These are phyloP conservation scores for Abrostola tripartita DNA, from an alignment of 2,888 invertebrate species.

Conservation along the genomic window DNA sequence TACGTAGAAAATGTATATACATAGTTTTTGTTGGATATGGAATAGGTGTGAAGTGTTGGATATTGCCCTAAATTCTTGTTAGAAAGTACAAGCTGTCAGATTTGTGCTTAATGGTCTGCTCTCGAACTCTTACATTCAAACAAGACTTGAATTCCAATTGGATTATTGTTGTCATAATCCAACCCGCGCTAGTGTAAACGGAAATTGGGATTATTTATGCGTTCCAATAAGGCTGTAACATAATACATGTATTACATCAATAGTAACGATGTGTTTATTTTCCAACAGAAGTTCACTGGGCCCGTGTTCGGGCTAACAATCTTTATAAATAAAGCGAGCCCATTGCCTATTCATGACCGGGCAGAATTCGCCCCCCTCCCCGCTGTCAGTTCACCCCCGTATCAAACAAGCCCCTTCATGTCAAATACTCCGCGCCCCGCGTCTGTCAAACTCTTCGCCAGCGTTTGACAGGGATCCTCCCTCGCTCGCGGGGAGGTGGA, in stretches of 20 bases:
- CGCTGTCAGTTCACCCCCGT: slow-evolving; percentile 82
- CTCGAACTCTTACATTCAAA: slow-evolving; percentile 27
- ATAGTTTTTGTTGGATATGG: background rate
- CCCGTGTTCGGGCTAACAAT: slow-evolving; percentile 81
- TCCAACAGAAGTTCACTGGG: slow-evolving; percentile 80
- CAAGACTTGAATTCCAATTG: slow-evolving; percentile 42
- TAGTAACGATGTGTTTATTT: slow-evolving; percentile 79
- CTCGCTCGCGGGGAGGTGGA: slow-evolving; percentile 83
- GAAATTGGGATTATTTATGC: slow-evolving; percentile 39
- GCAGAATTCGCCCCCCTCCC: slow-evolving; percentile 83
- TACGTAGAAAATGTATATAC: background rate
- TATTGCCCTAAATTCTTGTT: slow-evolving; percentile 12
- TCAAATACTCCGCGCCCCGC: slow-evolving; percentile 88
- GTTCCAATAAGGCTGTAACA: slow-evolving; percentile 41
- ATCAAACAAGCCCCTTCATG: slow-evolving; percentile 89
- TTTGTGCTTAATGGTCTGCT: slow-evolving; percentile 36
- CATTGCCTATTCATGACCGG: slow-evolving; percentile 89
- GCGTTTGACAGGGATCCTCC: slow-evolving; percentile 88
- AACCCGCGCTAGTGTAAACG: slow-evolving; percentile 28
- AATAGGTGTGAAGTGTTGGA: too few species aligned
- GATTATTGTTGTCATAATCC: slow-evolving; percentile 22
- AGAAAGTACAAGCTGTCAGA: slow-evolving; percentile 24
- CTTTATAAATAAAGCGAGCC: slow-evolving; percentile 88
- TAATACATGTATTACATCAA: slow-evolving; percentile 56
- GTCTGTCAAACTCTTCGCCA: slow-evolving; percentile 89